phyloP scores from a whole-genome alignment of 2,113 vertebrate genomes.

The Notarius lentiginosus region DNA sequence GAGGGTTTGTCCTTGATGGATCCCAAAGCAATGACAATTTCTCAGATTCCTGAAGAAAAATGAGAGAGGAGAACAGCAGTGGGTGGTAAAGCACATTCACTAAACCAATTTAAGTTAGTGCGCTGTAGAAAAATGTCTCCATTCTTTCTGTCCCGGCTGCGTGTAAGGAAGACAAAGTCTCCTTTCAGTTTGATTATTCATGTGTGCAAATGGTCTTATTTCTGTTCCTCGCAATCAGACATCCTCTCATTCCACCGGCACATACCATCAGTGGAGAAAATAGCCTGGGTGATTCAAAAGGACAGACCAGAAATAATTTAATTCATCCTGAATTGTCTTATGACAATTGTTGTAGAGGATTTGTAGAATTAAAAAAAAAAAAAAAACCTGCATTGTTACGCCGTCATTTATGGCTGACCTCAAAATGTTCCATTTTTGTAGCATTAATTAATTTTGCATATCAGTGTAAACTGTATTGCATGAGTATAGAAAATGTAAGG shows the following conservation, averaged over 20 bases:
- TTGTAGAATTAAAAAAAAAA: neutral
- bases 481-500: neutral
- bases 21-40: neutral
- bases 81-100: constrained; percentile 47
- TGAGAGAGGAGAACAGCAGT: constrained; percentile 8
- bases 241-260: constrained; percentile 41
- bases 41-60: constrained; percentile 3
- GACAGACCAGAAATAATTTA: constrained; percentile 41
- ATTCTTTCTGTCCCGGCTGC: constrained; percentile 35
- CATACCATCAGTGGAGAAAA: constrained; percentile 43
- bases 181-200: constrained; percentile 52
- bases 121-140: constrained; percentile 39
- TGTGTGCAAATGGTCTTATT: constrained; percentile 53
- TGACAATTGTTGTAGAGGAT: constrained; percentile 21
- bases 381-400: neutral
- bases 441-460: neutral
- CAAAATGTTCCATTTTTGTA: neutral
- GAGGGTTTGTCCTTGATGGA: neutral
- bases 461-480: neutral
- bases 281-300: constrained; percentile 39
- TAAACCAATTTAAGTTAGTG: constrained; percentile 49
- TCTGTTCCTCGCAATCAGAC: constrained; percentile 46
- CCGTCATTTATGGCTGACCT: neutral
- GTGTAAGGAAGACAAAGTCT: constrained; percentile 34
- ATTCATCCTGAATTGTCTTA: constrained; percentile 41